A percentile compares a stretch with the other conserved stretches of the same genome.
Conservation (phyloP, 2,113 vertebrate genomes). For the Campylomormyrus tamandua region DNA sequence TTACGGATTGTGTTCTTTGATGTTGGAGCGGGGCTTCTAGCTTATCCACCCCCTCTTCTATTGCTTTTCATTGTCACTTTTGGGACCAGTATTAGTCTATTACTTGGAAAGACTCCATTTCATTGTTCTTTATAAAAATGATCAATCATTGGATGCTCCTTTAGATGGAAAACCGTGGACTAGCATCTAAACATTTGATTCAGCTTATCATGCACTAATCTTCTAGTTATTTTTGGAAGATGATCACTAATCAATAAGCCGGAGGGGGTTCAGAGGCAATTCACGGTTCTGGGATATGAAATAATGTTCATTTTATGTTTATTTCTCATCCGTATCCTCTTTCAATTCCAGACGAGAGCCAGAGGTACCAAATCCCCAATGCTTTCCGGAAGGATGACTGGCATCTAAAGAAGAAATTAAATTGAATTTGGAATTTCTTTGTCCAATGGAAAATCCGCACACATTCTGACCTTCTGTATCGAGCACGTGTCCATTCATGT, state of each 20-base stretch:
- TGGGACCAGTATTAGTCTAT: not conserved
- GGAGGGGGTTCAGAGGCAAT: not conserved
- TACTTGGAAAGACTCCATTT: not conserved
- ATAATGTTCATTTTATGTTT: not conserved
- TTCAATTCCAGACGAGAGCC: not conserved
- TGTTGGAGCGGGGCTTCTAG: not conserved
- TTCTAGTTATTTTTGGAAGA: not conserved
- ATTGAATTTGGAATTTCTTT: not conserved
- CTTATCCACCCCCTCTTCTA: not conserved
- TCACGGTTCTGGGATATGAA: not conserved
- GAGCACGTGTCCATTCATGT: not conserved
- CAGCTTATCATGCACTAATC: not conserved
- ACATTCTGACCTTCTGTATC: not conserved
- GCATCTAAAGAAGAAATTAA: not conserved
- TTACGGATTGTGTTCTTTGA: not conserved
- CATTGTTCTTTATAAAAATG: not conserved
- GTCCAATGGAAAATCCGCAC: not conserved
- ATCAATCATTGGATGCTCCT: not conserved
- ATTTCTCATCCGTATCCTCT: not conserved
- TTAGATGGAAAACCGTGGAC: not conserved
- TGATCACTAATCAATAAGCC: not conserved
- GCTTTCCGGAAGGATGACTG: not conserved
- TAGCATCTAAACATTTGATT: not conserved
- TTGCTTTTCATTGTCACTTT: not conserved
- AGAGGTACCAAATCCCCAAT: not conserved